Percentiles rank a stretch among this genome's conserved stretches.
phyloP scores from a whole-genome alignment of 2,888 invertebrate genomes.

The Protophormia terraenovae region DNA sequence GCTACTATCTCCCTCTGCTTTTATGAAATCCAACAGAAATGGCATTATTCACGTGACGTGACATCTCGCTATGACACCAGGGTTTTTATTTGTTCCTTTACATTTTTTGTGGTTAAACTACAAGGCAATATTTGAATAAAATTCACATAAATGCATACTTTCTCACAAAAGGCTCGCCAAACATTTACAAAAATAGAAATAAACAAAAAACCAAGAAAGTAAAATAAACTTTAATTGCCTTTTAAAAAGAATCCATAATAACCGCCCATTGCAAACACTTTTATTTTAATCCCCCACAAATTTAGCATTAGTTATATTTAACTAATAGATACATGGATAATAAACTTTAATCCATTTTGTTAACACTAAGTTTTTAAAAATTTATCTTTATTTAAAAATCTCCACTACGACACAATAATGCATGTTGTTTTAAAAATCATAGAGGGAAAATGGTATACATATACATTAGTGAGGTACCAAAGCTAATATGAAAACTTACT shows the following conservation, averaged over 20 bases:
- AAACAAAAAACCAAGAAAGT: background rate
- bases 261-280: conserved; percentile 62
- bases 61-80: conserved; percentile 61
- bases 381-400: conserved; percentile 34
- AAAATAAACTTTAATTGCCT: conserved; percentile 60
- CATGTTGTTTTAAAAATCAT: background rate
- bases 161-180: too few relatives aligned
- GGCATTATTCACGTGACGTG: conserved; percentile 18
- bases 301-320: background rate
- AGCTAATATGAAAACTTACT: too few relatives aligned
- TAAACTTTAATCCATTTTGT: conserved; percentile 52
- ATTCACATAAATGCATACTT: conserved; percentile 48
- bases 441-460: too few relatives aligned
- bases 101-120: conserved; percentile 5
- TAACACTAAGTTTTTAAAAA: conserved; percentile 41
- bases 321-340: background rate
- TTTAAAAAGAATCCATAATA: conserved; percentile 48
- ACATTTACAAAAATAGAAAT: conserved; percentile 25
- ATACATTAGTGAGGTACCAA: too few relatives aligned
- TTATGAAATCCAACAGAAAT: background rate
- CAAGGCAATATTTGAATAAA: conserved; percentile 47
- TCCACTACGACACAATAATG: background rate
- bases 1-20: background rate
- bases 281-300: conserved; percentile 20
- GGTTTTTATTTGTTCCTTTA: background rate